Conservation (phyloP, 2,797 vertebrate genomes). For the Rallus crepitans region DNA sequence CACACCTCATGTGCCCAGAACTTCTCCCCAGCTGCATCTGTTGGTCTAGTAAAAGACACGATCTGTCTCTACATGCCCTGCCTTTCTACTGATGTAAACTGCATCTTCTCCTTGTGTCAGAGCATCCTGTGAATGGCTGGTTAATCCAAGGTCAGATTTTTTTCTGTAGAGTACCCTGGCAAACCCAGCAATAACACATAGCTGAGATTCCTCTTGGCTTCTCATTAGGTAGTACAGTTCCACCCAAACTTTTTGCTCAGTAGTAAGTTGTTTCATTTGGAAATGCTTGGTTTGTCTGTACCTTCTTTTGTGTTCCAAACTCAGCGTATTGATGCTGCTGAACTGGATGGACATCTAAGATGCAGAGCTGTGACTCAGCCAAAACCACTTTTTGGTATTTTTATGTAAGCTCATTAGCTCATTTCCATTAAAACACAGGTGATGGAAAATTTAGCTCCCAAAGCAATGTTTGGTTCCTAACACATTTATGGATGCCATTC, state of each 20-base stretch:
- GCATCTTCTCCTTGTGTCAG: not conserved
- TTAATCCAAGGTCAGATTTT: rapidly evolving
- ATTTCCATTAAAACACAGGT: not conserved
- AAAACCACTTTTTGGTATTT: not conserved
- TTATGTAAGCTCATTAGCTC: not conserved
- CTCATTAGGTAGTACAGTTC: not conserved
- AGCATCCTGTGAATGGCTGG: not conserved
- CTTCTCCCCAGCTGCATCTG: not conserved
- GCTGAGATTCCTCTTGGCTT: not conserved
- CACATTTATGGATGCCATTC: not conserved
- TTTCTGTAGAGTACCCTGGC: not conserved
- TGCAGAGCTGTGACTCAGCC: constrained; percentile 17
- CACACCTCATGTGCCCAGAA: not conserved
- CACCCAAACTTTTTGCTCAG: not conserved
- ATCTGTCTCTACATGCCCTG: not conserved
- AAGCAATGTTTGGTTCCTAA: not conserved
- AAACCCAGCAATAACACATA: rapidly evolving
- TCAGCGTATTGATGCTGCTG: not conserved
- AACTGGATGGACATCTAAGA: not conserved
- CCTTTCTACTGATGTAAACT: not conserved
- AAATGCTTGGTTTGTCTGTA: not conserved
- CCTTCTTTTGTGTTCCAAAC: not conserved
- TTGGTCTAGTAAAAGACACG: not conserved
- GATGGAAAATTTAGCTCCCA: not conserved
- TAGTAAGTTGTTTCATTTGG: not conserved